phyloP scores from a whole-genome alignment of 2,113 vertebrate genomes.

The Chlamydotis undulata region DNA sequence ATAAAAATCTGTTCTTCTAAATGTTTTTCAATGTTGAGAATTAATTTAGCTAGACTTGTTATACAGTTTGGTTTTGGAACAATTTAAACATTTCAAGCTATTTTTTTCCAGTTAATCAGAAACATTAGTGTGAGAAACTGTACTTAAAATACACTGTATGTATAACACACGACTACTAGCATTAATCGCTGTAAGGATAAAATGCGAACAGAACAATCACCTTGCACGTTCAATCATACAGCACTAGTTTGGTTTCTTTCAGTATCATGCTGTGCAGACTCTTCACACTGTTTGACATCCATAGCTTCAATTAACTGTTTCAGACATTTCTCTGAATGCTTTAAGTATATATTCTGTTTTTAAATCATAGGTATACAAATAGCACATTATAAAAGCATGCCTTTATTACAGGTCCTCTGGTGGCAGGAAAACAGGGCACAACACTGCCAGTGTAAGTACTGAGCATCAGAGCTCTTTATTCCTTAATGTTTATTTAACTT shows the following conservation, averaged over 20 bases:
- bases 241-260: neutral
- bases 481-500: neutral
- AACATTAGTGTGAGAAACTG: neutral
- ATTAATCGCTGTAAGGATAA: neutral
- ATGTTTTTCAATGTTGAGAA: neutral
- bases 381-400: neutral
- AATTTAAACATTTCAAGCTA: neutral
- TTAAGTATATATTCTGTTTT: neutral
- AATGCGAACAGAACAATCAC: neutral
- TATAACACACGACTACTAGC: neutral
- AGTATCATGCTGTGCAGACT: neutral
- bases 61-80: neutral
- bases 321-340: neutral
- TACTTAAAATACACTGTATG: neutral
- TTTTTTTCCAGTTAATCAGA: neutral
- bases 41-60: neutral
- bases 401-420: neutral
- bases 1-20: slow-evolving; percentile 14
- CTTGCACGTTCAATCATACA: neutral
- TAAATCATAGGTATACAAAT: neutral
- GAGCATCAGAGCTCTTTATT: neutral
- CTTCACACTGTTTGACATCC: neutral
- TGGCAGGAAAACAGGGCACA: neutral
- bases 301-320: neutral
- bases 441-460: neutral